phyloP scores from a whole-genome alignment of 35 echinoderm and acorn worm genomes.

The Heliocidaris tuberculata region DNA sequence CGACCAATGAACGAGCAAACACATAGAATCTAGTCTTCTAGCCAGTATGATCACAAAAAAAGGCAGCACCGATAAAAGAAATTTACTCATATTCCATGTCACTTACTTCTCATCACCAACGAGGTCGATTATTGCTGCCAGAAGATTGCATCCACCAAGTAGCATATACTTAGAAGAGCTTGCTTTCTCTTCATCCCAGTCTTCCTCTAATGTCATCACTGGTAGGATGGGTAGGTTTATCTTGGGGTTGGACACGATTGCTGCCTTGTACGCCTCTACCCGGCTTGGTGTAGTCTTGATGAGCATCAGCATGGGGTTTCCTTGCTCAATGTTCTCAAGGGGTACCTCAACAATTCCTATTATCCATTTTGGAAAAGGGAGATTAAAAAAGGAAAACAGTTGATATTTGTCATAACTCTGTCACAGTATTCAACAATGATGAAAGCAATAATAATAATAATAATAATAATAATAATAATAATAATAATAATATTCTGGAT shows the following conservation, averaged over 20 bases:
- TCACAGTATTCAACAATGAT: too few relatives aligned
- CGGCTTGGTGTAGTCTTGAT: background rate
- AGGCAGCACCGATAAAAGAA: too few relatives aligned
- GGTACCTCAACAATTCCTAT: conserved; percentile 22
- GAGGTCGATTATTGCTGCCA: background rate
- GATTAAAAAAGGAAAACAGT: too few relatives aligned
- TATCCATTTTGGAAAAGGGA: too few relatives aligned
- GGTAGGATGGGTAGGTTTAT: conserved; percentile 1
- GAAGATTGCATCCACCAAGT: background rate
- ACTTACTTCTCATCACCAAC: conserved; percentile 23
- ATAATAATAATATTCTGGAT: too few relatives aligned
- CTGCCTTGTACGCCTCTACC: background rate
- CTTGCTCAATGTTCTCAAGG: background rate
- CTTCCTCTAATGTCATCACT: background rate
- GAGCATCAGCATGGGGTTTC: background rate
- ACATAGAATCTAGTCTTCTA: too few relatives aligned
- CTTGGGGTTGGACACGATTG: background rate
- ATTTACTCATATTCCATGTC: background rate
- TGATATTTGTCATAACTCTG: too few relatives aligned
- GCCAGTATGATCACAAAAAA: too few relatives aligned
- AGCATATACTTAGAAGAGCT: background rate
- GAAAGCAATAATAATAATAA: too few relatives aligned
- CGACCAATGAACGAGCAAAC: too few relatives aligned
- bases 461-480: too few relatives aligned
- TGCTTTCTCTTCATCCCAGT: background rate